These are phyloP conservation scores for Thereva nobilitata DNA, from an alignment of 2,888 invertebrate genomes.

Conservation along the genomic window DNA sequence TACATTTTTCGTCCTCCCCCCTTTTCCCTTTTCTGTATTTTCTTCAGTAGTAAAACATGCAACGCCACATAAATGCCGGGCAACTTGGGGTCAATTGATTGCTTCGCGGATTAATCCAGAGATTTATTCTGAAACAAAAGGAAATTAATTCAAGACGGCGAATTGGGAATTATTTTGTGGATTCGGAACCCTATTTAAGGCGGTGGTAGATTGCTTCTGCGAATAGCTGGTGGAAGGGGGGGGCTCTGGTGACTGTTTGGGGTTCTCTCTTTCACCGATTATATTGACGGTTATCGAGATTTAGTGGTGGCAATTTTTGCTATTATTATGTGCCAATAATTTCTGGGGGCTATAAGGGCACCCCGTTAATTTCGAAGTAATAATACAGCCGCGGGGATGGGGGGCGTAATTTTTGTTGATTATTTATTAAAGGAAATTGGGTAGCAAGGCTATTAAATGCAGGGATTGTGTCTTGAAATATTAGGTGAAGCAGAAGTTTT, in stretches of 20 bases:
- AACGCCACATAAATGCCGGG: not conserved
- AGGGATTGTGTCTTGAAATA: too few species aligned
- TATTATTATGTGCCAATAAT: too few species aligned
- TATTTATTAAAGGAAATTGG: too few species aligned
- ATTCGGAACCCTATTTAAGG: not conserved
- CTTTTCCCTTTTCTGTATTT: too few species aligned
- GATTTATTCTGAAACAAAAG: slow-evolving; percentile 8
- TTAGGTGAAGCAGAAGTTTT: too few species aligned
- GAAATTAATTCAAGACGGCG: slow-evolving; percentile 10
- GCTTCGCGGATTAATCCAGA: slow-evolving; percentile 24
- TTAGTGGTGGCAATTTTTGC: too few species aligned
- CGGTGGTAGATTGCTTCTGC: not conserved
- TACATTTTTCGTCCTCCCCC: too few species aligned
- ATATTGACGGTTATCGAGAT: not conserved
- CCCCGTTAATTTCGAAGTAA: too few species aligned
- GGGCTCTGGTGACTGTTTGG: not conserved
- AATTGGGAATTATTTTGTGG: slow-evolving; percentile 23
- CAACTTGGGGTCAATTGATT: slow-evolving; percentile 5
- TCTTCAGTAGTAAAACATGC: not conserved
- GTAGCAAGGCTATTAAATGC: too few species aligned
- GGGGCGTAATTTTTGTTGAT: too few species aligned
- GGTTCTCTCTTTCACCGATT: slow-evolving; percentile 4
- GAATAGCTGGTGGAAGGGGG: not conserved
- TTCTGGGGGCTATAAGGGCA: too few species aligned
- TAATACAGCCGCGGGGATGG: too few species aligned